Percentiles rank a stretch among this genome's conserved stretches.
Conservation (phyloP, 2,888 invertebrate genomes). For the Melanargia galathea region DNA sequence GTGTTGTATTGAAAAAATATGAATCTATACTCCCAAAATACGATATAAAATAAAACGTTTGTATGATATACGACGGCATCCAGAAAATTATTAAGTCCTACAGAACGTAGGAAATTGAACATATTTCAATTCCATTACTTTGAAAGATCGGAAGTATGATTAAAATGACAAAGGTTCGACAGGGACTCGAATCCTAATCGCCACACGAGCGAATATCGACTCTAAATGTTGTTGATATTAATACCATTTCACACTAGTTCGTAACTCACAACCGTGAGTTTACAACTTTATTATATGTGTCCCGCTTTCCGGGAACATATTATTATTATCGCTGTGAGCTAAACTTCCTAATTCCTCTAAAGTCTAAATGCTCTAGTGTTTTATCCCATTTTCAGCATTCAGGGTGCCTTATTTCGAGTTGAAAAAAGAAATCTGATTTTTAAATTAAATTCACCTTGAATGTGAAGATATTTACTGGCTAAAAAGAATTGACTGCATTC, state of each 20-base stretch:
- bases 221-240: slow-evolving; percentile 52
- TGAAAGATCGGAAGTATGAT: slow-evolving; percentile 79
- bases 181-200: slow-evolving; percentile 59
- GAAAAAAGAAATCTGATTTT: neutral
- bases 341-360: slow-evolving; percentile 19
- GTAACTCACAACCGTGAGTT: slow-evolving; percentile 50
- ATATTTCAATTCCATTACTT: slow-evolving; percentile 81
- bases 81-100: slow-evolving; percentile 64
- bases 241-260: slow-evolving; percentile 52
- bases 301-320: slow-evolving; percentile 51
- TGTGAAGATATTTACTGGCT: too few species aligned
- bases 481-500: too few species aligned
- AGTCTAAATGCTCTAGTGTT: neutral
- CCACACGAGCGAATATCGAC: slow-evolving; percentile 58
- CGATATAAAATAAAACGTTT: slow-evolving; percentile 22
- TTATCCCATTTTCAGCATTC: neutral
- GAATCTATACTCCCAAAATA: neutral
- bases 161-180: slow-evolving; percentile 82
- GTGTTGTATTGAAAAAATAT: too few species aligned
- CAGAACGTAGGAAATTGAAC: slow-evolving; percentile 77
- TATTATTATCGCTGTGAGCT: slow-evolving; percentile 50
- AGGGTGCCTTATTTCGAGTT: neutral
- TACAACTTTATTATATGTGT: slow-evolving; percentile 66
- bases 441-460: neutral
- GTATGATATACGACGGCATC: slow-evolving; percentile 49